Base-by-base conservation (phyloP, 2,113 vertebrate species). In the Clinocottus analis region DNA sequence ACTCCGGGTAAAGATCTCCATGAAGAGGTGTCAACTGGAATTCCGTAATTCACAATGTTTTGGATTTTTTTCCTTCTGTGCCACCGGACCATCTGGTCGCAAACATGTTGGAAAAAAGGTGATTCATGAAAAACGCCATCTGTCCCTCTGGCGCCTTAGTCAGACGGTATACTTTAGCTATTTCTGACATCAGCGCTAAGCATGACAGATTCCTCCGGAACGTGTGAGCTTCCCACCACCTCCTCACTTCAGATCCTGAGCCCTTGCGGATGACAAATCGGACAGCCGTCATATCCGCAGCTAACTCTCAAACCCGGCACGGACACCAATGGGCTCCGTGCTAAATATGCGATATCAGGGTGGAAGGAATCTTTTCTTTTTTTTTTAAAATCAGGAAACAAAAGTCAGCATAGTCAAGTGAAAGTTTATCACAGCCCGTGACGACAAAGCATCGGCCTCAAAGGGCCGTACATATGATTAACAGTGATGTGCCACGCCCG, bases 101-200 rank as follows among this genome's bases (percentile, higher is more conserved):
- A 21, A 87, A 86, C 81, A 89, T 85, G 75, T 39, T 86, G 63
- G 65, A 84, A 84, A 92, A 84, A 84, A 92, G 88, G 91, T 91
- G 88, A 90, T 89, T 91, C 83, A 85, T 76, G 66, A 75, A 79
- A 79, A 90, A 72, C 25, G 83, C 82, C 88, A 91, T 91, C 87
- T 92, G 91, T 75, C 77, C 37, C 76, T 80, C 27, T 0, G 59
- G 56, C 17, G 31, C 60, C 80, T 85, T 63, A 84, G 82, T 87
- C 80, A 87, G 86, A 77, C 45, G 6, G 61, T 73, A 72, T 58
- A 80, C 83, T 75, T 76, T 23, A 82, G 61, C 77, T 89, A 80
- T 88, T 92, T 89, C 66, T 88, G 87, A 88, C 77, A 74, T 79
- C 11, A 23, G 78, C 19, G 45, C 67, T 56, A 61, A 86, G 68